phyloP scores from a whole-genome alignment of 2,888 invertebrate species.

The Ceriagrion tenellum region DNA sequence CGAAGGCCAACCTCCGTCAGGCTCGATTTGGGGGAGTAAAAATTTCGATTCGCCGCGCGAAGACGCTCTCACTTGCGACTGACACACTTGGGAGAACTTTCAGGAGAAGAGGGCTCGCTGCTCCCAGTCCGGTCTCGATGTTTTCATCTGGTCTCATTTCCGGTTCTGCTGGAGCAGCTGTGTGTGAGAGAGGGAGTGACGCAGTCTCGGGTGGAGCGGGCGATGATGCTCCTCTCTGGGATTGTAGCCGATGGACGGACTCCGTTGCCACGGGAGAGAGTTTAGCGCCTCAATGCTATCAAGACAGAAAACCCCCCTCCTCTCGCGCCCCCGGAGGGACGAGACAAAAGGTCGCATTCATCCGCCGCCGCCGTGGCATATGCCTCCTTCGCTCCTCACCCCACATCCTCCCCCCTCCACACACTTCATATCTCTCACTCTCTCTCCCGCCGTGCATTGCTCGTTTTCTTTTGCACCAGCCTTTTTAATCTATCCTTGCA shows the following conservation, averaged over 20 bases:
- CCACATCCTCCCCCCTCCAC: too few species aligned
- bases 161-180: constrained; percentile 13
- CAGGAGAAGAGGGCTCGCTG: neutral
- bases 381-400: neutral
- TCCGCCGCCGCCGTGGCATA: neutral
- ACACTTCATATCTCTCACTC: too few species aligned
- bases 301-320: neutral
- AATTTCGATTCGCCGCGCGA: neutral
- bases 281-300: constrained; percentile 11
- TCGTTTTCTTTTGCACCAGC: neutral
- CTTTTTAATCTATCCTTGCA: neutral
- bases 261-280: neutral
- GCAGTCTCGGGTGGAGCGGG: neutral
- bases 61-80: neutral
- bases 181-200: neutral
- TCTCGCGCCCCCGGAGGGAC: neutral
- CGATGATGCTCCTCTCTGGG: neutral
- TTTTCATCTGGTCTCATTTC: constrained; percentile 35
- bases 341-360: constrained; percentile 26
- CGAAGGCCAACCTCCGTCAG: neutral
- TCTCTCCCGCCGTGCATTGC: neutral
- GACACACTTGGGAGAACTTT: neutral
- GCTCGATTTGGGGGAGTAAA: neutral
- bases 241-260: neutral
- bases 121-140: constrained; percentile 8